These are phyloP conservation scores for Festucalex cinctus DNA, from an alignment of 2,113 vertebrate species.

Conservation along the genomic window DNA sequence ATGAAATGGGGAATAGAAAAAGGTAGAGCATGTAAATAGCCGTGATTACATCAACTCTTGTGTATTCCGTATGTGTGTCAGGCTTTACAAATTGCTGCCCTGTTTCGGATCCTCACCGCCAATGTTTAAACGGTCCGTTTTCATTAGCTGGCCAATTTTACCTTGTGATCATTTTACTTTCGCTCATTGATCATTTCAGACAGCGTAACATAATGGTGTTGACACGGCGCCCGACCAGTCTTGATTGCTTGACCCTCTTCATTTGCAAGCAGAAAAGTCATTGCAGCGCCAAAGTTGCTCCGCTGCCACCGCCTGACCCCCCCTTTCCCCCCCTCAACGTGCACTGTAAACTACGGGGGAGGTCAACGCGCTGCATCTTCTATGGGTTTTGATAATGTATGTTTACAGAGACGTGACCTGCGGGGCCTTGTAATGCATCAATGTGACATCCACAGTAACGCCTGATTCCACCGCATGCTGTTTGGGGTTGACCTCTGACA, in stretches of 20 bases:
- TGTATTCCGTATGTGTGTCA: conserved; percentile 19
- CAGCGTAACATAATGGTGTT: conserved; percentile 80
- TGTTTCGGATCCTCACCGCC: conserved; percentile 63
- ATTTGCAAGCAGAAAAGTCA: conserved; percentile 80
- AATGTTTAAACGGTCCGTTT: conserved; percentile 81
- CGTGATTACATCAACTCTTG: neutral
- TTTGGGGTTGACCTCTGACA: conserved; percentile 79
- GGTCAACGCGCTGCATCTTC: conserved; percentile 85
- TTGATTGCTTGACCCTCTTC: conserved; percentile 89
- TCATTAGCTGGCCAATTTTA: conserved; percentile 88
- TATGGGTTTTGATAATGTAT: conserved; percentile 99
- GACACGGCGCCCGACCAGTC: conserved; percentile 79
- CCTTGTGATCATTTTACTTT: conserved; percentile 88
- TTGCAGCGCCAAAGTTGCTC: conserved; percentile 70
- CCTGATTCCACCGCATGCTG: conserved; percentile 81
- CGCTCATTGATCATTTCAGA: conserved; percentile 88
- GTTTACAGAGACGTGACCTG: conserved; percentile 97
- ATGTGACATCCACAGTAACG: conserved; percentile 90
- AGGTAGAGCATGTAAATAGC: conserved; percentile 11
- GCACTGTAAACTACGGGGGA: conserved; percentile 78
- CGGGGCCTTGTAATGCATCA: conserved; percentile 91
- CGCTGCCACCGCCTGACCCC: conserved; percentile 51
- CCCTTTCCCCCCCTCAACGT: conserved; percentile 56
- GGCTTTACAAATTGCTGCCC: conserved; percentile 29
- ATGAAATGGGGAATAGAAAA: conserved; percentile 5